Evolutionary conservation across 1,140 invertebrate genomes (phyloP), one percentile per base, ranked within the genome.

Genomic region (Nixonia krombeini): DNA sequence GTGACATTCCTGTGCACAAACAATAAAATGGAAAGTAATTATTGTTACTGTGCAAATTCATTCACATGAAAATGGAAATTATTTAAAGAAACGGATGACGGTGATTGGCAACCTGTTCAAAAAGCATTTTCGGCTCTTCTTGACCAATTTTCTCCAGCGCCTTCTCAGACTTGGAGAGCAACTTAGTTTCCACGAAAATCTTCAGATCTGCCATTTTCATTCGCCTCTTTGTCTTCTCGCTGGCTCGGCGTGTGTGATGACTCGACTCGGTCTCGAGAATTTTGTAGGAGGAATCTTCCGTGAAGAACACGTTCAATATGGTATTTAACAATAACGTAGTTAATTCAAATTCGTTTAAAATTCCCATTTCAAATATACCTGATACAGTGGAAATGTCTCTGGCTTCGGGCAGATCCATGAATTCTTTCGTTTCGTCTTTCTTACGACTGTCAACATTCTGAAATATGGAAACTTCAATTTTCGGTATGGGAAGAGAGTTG

Each of bases 401-500:
- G 0, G 85, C 72, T 66, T 93, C 91, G 0, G 91, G 91, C 10
- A 91, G 87, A 81, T 93, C 92, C 37, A 92, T 92, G 59, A 91
- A 91, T 70, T 92, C 92, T 78, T 92, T 93, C 1, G 88, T 80
- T 1, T 89, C 88, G 41, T 92, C 90, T 72, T 89, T 90, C 47
- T 85, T 88, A 57, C 90, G 91, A 12, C 87, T 87, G 33, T 93
- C 91, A 0, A 89, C 89, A 65, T 89, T 92, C 71, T 94, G 91
- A 76, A 94, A 94, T 42, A 95, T 86, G 0, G 93, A 94, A 2
- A 96, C 90, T 81, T 96, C 92, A 35, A 96, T 95, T 87, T 97
- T 96, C 6, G 95, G 95, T 79, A 96, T 96, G 0, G 96, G 96
- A 37, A 98, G 84, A 0, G 96, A 98, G 76, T 95, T 96, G 70